Conservation (phyloP, 2,113 vertebrate species). For the Vidua chalybeata region DNA sequence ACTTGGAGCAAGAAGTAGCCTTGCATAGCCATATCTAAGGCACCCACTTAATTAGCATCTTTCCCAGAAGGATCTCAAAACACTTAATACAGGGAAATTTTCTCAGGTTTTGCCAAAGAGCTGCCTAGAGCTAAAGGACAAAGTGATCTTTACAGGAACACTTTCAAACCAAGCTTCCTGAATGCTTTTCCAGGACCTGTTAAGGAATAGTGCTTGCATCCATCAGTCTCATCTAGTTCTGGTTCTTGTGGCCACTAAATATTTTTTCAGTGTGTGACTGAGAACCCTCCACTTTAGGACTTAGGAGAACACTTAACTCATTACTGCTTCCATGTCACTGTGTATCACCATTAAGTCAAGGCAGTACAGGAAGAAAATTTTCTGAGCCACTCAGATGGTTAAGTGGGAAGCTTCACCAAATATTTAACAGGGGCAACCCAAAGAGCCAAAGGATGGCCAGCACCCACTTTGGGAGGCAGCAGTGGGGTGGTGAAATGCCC, state of each 20-base stretch:
- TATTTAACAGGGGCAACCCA: neutral
- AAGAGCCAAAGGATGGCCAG: neutral
- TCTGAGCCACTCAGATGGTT: neutral
- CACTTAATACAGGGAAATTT: neutral
- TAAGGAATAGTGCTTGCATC: neutral
- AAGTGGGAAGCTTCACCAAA: neutral
- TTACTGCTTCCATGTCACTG: neutral
- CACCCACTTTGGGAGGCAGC: neutral
- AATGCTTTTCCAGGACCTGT: neutral
- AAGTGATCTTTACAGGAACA: neutral
- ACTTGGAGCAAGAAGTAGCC: neutral
- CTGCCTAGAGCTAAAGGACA: neutral
- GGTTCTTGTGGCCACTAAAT: neutral
- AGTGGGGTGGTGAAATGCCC: neutral
- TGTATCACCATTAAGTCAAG: neutral
- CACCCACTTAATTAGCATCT: neutral
- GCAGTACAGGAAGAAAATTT: neutral
- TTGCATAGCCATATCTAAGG: neutral
- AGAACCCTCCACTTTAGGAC: neutral
- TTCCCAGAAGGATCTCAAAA: neutral
- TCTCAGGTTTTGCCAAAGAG: neutral
- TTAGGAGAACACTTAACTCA: neutral
- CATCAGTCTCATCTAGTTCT: neutral
- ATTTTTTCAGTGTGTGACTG: neutral
- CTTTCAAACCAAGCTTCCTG: constrained; percentile 12